phyloP scores from a whole-genome alignment of 2,113 vertebrate genomes.

The Thoracochromis brauschi region DNA sequence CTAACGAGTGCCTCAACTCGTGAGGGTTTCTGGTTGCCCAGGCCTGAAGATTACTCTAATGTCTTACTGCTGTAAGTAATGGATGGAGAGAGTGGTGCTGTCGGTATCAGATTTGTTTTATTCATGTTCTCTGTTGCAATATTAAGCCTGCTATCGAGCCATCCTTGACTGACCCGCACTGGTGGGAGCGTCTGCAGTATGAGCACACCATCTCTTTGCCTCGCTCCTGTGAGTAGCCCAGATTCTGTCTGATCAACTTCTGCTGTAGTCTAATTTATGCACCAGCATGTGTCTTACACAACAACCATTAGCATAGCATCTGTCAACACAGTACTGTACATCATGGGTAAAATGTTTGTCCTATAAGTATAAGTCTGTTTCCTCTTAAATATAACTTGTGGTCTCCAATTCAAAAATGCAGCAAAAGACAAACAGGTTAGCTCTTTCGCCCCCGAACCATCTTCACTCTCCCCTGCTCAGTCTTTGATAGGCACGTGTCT shows the following conservation, averaged over 20 bases:
- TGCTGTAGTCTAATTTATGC: constrained; percentile 37
- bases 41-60: constrained; percentile 7
- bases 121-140: constrained; percentile 63
- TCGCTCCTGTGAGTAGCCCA: neutral
- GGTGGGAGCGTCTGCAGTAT: constrained; percentile 28
- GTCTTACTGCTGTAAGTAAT: constrained; percentile 43
- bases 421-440: neutral
- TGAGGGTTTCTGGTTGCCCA: constrained; percentile 13
- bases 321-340: neutral
- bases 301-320: constrained; percentile 28
- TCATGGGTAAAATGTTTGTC: neutral
- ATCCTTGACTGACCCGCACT: constrained; percentile 55
- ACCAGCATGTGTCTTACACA: constrained; percentile 10
- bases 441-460: neutral
- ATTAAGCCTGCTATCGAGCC: constrained; percentile 60
- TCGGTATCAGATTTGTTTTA: constrained; percentile 61
- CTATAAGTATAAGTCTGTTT: neutral
- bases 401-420: neutral
- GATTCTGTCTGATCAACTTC: neutral
- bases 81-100: constrained; percentile 37
- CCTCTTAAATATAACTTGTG: neutral
- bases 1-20: neutral
- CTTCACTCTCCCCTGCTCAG: neutral
- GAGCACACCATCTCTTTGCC: neutral
- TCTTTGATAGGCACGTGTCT: neutral